Evolutionary conservation across 1,140 invertebrate species (phyloP).

Genomic region (Cotesia typhae): DNA sequence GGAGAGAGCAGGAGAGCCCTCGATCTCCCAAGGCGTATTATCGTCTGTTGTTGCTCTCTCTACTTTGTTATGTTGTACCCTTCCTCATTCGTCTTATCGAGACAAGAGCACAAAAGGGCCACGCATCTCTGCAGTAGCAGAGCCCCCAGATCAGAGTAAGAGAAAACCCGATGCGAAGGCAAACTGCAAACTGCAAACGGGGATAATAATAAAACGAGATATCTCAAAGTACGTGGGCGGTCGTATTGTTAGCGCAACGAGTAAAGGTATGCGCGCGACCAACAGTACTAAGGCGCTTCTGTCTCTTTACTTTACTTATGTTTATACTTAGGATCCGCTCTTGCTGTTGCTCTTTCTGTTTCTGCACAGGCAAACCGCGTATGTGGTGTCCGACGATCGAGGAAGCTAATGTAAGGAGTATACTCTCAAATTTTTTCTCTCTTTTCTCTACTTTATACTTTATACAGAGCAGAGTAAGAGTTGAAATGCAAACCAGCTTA

Average conservation of each 20-base stretch:
- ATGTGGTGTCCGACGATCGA: too few relatives aligned
- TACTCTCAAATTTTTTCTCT: too few relatives aligned
- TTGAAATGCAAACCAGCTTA: too few relatives aligned
- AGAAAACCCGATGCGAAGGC: neutral
- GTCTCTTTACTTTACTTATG: conserved; percentile 10
- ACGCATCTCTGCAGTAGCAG: neutral
- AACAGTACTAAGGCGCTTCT: conserved; percentile 42
- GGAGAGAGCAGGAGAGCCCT: neutral
- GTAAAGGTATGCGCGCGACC: conserved; percentile 40
- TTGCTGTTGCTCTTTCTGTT: neutral
- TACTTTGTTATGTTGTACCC: too few relatives aligned
- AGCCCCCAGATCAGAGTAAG: neutral
- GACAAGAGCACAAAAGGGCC: neutral
- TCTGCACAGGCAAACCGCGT: neutral
- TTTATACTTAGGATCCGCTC: neutral
- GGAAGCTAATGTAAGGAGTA: too few relatives aligned
- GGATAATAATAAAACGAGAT: conserved; percentile 57
- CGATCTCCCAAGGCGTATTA: too few relatives aligned
- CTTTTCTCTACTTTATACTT: too few relatives aligned
- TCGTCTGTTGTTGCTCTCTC: too few relatives aligned
- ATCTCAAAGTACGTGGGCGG: conserved; percentile 54
- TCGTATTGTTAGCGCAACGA: conserved; percentile 48
- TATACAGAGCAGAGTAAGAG: too few relatives aligned
- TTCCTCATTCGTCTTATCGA: too few relatives aligned
- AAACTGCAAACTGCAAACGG: conserved; percentile 48